Evolutionary conservation across 2,797 vertebrate species (phyloP).

Genomic region (Lindbergichthys nudifrons): DNA sequence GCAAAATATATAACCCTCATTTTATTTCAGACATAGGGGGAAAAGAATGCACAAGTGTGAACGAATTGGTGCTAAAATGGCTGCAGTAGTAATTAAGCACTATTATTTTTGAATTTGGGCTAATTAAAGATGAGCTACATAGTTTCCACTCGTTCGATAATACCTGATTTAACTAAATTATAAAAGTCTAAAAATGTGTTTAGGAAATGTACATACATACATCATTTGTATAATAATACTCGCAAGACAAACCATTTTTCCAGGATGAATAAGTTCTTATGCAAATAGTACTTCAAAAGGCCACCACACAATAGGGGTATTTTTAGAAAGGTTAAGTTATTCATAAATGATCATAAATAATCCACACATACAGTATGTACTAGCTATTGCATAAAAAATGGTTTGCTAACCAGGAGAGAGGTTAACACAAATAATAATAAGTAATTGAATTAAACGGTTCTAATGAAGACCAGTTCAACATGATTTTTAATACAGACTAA

Average conservation of each 20-base stretch:
- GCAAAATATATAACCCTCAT: not conserved
- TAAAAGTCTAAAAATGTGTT: not conserved
- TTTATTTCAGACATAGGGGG: conserved; percentile 17
- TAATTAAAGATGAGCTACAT: not conserved
- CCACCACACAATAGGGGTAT: not conserved
- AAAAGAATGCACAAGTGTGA: not conserved
- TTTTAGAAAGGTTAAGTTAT: too few relatives aligned
- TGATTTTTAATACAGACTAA: not conserved
- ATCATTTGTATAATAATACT: not conserved
- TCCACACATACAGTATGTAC: too few relatives aligned
- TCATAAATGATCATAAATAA: too few relatives aligned
- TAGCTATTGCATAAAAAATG: not conserved
- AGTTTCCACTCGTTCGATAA: not conserved
- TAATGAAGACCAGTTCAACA: not conserved
- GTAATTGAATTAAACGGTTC: not conserved
- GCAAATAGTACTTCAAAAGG: not conserved
- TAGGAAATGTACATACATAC: not conserved
- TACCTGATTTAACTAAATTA: not conserved
- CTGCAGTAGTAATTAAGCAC: not conserved
- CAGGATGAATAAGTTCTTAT: not conserved
- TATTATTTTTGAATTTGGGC: too few relatives aligned
- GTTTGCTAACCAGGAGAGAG: not conserved
- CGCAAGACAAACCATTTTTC: not conserved
- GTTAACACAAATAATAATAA: not conserved
- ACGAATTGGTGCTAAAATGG: conserved; percentile 20